A percentile compares a stretch with the other conserved stretches of the same genome.
Conservation (phyloP, 1,140 invertebrate species). For the Melitaea cinxia region DNA sequence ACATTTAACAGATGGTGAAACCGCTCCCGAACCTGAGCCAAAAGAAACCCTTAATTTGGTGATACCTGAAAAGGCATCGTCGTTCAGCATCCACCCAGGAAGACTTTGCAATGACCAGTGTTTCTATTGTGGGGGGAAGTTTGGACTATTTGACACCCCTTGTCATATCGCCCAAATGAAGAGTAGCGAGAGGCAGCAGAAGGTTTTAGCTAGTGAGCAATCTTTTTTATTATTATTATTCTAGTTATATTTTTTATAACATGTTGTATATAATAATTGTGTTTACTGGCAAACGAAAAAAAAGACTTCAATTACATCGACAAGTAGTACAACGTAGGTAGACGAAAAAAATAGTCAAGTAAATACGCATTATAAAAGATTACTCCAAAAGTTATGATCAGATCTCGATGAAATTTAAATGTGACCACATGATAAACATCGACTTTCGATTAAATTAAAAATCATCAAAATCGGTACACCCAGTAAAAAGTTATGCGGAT, state of each 20-base stretch:
- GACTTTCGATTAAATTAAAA: no score
- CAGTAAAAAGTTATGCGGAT: no score
- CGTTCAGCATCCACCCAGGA: conserved; percentile 91
- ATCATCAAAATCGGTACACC: no score
- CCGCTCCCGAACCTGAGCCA: conserved; percentile 79
- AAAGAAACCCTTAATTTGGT: conserved; percentile 86
- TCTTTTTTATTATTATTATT: background rate
- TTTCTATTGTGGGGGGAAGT: conserved; percentile 92
- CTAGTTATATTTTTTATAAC: background rate
- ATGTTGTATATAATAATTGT: no score
- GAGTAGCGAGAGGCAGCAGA: conserved; percentile 88
- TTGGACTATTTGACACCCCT: conserved; percentile 91
- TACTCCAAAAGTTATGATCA: no score
- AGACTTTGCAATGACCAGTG: conserved; percentile 90
- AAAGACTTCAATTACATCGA: no score
- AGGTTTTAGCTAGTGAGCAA: conserved; percentile 86
- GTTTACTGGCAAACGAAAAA: no score
- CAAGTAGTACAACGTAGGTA: no score
- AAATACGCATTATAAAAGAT: no score
- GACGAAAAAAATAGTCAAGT: no score
- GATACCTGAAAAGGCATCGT: conserved; percentile 92
- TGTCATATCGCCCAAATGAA: conserved; percentile 93
- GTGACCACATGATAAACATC: no score
- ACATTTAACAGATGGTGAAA: conserved; percentile 59
- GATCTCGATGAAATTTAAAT: no score